Base-by-base conservation (phyloP, 2,888 invertebrate genomes). In the Neoscelio sp. region DNA sequence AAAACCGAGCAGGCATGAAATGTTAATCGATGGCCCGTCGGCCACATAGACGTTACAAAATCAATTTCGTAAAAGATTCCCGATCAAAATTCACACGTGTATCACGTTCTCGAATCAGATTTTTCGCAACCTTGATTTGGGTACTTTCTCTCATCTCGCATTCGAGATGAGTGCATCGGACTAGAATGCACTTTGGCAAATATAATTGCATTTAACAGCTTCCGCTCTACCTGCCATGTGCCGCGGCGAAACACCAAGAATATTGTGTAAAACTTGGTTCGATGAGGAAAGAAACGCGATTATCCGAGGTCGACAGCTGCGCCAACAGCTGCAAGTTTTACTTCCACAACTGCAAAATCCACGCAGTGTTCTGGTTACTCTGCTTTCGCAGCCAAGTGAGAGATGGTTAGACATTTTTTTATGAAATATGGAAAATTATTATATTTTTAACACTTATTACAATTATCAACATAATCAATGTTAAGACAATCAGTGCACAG, bases 261-360 rank as follows among this genome's bases (percentile, higher is more conserved):
- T 68, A 56, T 68, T 56, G 35, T 38, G 56, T 68, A 68, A 56
- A 68, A 56, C 23, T 56, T 12, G 44, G 44, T 56, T 68, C 68
- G 46, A 68, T 56, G 68, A 56, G 56, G 46, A 68, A 68, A 56
- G 56, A 56, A 56, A 56, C 68, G 56, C 35, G 68, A 56, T 68
- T 56, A 68, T 38, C 10, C 56, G 40, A 50, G 46, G 26, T 38
- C 68, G 56, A 68, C 68, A 68, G 68, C 68, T 68, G 68, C 46
- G 17, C 56, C 38, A 68, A 71, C 71, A 71, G 60, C 71, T 71
- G 60, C 60, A 33, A 10, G 42, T 52, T 52, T 71, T 33, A 68
- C 56, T 68, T 68, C 65, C 54, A 56, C 52, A 26, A 56, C 68
- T 38, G 68, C 68, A 38, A 56, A 68, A 56, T 68, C 68, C 46